phyloP scores from a whole-genome alignment of 2,113 vertebrate genomes.

The Tauraco erythrolophus region DNA sequence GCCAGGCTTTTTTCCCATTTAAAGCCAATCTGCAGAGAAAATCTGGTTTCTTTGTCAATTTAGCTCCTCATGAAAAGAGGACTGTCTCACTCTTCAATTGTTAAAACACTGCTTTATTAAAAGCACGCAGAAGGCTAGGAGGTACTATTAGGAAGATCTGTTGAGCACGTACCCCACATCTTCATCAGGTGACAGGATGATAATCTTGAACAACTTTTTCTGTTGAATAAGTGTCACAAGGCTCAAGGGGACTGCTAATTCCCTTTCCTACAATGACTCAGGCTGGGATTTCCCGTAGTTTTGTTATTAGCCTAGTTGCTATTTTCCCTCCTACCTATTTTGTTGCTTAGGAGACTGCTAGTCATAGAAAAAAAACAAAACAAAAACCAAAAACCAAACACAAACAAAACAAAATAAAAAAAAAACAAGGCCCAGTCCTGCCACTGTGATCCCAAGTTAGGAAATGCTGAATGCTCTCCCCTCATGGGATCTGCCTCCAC shows the following conservation, averaged over 20 bases:
- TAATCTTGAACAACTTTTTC: neutral
- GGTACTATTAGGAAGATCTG: neutral
- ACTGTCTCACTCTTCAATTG: neutral
- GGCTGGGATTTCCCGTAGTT: constrained; percentile 33
- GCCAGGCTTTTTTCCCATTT: neutral
- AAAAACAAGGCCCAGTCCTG: neutral
- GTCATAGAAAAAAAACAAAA: neutral
- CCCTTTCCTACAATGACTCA: constrained; percentile 39
- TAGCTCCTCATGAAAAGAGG: neutral
- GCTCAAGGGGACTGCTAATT: constrained; percentile 5
- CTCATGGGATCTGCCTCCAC: neutral
- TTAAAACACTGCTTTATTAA: neutral
- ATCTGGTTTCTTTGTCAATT: neutral
- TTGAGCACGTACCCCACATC: neutral
- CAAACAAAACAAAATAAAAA: neutral
- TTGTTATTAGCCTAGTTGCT: constrained; percentile 42
- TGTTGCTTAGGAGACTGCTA: constrained; percentile 34
- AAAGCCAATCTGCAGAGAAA: neutral
- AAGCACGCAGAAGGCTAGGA: neutral
- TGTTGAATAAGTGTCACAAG: neutral
- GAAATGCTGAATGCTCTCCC: neutral
- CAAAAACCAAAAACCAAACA: too few species aligned
- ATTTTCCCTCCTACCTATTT: constrained; percentile 12
- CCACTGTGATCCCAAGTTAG: neutral
- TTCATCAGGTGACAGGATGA: constrained; percentile 13